Base-by-base conservation (phyloP, 2,113 vertebrate genomes). In the Alligator mississippiensis region DNA sequence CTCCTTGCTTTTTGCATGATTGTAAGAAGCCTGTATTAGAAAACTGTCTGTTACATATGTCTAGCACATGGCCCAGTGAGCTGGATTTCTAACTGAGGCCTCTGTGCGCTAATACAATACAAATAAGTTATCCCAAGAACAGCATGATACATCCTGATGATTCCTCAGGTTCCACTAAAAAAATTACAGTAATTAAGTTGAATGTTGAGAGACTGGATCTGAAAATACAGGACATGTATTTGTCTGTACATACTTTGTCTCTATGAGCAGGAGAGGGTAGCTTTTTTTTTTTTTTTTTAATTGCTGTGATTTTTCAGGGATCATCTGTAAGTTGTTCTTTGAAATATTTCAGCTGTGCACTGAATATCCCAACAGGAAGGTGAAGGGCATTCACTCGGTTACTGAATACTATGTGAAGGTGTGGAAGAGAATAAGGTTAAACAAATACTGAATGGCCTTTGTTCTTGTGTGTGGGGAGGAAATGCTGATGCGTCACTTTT, bases 51-150 rank as follows among this genome's bases (percentile, higher is more conserved):
- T 22, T 72, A 21, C 11, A 21, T 22, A 19, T 22, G 34, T 24
- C 30, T 21, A 24, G 60, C 27, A 9, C 17, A 24, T 55, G 34
- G 19, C 2, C 6, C 9, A 18, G 25, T 11, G 59, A 0, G 0
- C 57, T 74, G 82, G 3, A 14, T 87, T 13, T 54, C 24, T 87
- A 57, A 19, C 57, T 22, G 68, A 66, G 63, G 25, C 34, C 75
- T 91, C 15, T 28, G 16, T 27, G 75, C 25, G 54, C 75, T n/a
- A 77, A 25, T 19, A 27, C 84, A 28, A 24, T 24, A 68, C 60
- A 62, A 89, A 57, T 80, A 22, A 84, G 74, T 34, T 47, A 19
- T 72, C 34, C 6, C 5, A 38, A 38, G 34, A 34, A 24, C 38
- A 30, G 25, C 16, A 1, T 1, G 6, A 17, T 30, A 81, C 87